Conservation (phyloP, 2,888 invertebrate genomes). For the Dexiosoma caninum region DNA sequence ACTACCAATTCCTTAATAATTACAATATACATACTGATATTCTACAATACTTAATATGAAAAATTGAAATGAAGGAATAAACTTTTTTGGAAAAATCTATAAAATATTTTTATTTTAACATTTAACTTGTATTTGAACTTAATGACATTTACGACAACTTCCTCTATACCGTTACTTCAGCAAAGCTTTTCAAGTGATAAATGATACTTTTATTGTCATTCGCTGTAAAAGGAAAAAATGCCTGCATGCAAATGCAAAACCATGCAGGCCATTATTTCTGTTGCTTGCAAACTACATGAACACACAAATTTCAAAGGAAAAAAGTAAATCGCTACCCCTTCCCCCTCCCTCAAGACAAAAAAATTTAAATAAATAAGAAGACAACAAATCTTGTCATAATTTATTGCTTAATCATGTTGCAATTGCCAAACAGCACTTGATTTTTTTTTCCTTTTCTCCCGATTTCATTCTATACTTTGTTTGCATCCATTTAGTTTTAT, state of each 20-base stretch:
- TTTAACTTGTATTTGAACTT: too few species aligned
- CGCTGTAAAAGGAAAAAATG: neutral
- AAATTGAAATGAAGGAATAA: too few species aligned
- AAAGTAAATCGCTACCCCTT: neutral
- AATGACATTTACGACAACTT: neutral
- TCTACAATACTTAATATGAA: too few species aligned
- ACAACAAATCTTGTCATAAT: constrained; percentile 54
- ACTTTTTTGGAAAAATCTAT: too few species aligned
- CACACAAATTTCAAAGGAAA: neutral
- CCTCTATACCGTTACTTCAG: constrained; percentile 14
- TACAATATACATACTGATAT: too few species aligned
- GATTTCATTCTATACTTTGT: constrained; percentile 4
- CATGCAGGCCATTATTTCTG: constrained; percentile 6
- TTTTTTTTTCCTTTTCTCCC: neutral
- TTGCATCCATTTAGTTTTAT: neutral
- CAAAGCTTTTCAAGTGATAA: neutral
- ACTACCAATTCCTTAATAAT: too few species aligned
- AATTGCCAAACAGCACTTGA: constrained; percentile 35
- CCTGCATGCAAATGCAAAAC: neutral
- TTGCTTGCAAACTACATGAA: neutral
- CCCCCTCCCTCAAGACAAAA: too few species aligned
- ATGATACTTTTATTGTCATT: constrained; percentile 9
- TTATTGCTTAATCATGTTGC: constrained; percentile 62
- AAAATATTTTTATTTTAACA: too few species aligned
- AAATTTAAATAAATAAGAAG: neutral